Percentiles rank a stretch among this genome's conserved stretches.
phyloP scores from a whole-genome alignment of 2,888 invertebrate species.

The Smittia sp. region DNA sequence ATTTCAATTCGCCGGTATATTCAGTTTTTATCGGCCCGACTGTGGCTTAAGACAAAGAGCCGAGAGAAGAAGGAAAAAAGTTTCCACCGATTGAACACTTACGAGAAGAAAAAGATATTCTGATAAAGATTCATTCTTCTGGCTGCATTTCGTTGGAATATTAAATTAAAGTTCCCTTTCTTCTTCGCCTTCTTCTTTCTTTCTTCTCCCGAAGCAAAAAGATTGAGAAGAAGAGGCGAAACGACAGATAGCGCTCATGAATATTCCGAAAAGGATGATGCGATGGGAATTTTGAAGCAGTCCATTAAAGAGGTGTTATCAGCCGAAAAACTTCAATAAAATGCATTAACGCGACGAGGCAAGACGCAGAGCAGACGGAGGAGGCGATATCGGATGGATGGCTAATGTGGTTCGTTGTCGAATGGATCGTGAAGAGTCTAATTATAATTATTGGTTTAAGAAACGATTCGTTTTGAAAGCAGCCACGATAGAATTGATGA shows the following conservation, averaged over 20 bases:
- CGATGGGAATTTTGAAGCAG: not conserved
- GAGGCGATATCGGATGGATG: not conserved
- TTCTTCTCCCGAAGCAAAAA: not conserved
- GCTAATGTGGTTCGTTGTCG: not conserved
- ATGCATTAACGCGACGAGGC: slow-evolving; percentile 24
- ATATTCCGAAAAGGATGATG: slow-evolving; percentile 22
- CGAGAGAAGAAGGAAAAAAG: not conserved
- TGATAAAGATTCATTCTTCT: not conserved
- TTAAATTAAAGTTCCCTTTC: slow-evolving; percentile 5
- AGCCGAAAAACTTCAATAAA: slow-evolving; percentile 36
- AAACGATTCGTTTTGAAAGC: not conserved
- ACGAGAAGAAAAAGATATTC: not conserved
- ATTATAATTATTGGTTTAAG: not conserved
- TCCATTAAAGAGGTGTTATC: slow-evolving; percentile 29
- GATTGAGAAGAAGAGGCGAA: not conserved
- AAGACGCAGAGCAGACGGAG: not conserved
- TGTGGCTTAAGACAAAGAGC: not conserved
- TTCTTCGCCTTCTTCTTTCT: not conserved
- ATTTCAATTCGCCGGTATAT: slow-evolving; percentile 20
- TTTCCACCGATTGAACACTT: not conserved
- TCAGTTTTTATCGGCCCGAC: slow-evolving; percentile 22
- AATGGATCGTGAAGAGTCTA: not conserved
- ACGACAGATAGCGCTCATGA: slow-evolving; percentile 35
- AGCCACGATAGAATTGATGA: no score
- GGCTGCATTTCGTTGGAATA: not conserved